phyloP scores from a whole-genome alignment of 2,113 vertebrate species.

The Scartelaos histophorus region DNA sequence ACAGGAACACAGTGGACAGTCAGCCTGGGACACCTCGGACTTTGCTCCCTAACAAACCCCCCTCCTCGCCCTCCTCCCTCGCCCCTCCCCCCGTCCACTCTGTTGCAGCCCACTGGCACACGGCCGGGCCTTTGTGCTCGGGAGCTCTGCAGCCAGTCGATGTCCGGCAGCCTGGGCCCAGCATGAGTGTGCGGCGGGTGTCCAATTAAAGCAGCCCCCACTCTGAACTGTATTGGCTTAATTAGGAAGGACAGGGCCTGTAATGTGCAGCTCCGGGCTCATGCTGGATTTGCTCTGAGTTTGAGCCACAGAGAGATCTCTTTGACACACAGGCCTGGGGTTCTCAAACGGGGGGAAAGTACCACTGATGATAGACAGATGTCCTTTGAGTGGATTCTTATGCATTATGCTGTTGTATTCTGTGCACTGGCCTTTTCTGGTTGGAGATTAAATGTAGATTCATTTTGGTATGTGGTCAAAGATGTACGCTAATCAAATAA shows the following conservation, averaged over 20 bases:
- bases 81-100: constrained; percentile 44
- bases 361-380: background rate
- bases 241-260: constrained; percentile 63
- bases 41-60: constrained; percentile 53
- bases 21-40: constrained; percentile 52
- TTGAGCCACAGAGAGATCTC: constrained; percentile 15
- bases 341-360: constrained; percentile 23
- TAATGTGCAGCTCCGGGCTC: constrained; percentile 36
- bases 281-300: constrained; percentile 34
- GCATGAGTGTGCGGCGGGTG: constrained; percentile 60
- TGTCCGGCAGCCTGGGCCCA: constrained; percentile 64
- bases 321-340: background rate
- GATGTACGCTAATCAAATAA: no score
- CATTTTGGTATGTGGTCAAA: no score
- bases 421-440: no score
- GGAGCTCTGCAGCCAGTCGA: constrained; percentile 46
- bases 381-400: background rate
- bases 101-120: constrained; percentile 55
- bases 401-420: background rate
- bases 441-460: no score
- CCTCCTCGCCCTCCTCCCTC: constrained; percentile 31
- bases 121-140: constrained; percentile 57
- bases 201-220: constrained; percentile 68
- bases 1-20: constrained; percentile 69
- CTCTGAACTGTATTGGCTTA: constrained; percentile 62